Evolutionary conservation across 2,113 vertebrate species (phyloP).

Genomic region (Brachyistius frenatus): DNA sequence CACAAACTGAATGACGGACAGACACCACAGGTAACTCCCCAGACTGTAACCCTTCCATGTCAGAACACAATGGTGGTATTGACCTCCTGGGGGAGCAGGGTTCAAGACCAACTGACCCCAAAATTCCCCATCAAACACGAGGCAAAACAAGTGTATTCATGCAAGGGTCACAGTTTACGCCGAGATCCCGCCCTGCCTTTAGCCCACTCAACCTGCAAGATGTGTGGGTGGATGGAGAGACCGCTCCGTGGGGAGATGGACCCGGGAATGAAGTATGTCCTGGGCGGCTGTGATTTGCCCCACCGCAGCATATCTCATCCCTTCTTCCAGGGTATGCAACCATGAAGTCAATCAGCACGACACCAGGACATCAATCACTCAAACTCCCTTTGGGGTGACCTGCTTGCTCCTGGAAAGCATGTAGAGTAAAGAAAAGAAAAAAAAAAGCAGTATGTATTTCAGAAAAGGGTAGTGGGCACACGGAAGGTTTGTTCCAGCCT

Average conservation of each 20-base stretch:
- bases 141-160: constrained; percentile 64
- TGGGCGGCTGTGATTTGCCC: constrained; percentile 61
- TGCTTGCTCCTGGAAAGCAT: constrained; percentile 63
- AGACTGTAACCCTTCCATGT: constrained; percentile 38
- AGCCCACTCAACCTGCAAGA: constrained; percentile 58
- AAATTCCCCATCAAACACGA: constrained; percentile 67
- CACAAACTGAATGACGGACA: constrained; percentile 37
- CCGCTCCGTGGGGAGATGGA: constrained; percentile 46
- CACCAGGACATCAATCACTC: constrained; percentile 80
- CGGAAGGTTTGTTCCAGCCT: constrained; percentile 10
- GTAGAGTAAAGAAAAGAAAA: constrained; percentile 23
- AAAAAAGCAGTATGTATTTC: constrained; percentile 30
- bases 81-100: constrained; percentile 57
- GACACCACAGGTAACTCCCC: constrained; percentile 53
- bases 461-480: constrained; percentile 31
- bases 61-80: constrained; percentile 52
- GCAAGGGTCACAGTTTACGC: constrained; percentile 55
- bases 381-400: constrained; percentile 74
- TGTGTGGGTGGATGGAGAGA: constrained; percentile 57
- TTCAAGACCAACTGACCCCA: constrained; percentile 69
- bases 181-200: constrained; percentile 50
- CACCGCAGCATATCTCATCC: constrained; percentile 62
- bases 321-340: constrained; percentile 78
- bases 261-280: constrained; percentile 67
- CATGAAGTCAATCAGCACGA: constrained; percentile 81